Base-by-base conservation (phyloP, 2,113 vertebrate genomes). In the Phoenicopterus ruber region DNA sequence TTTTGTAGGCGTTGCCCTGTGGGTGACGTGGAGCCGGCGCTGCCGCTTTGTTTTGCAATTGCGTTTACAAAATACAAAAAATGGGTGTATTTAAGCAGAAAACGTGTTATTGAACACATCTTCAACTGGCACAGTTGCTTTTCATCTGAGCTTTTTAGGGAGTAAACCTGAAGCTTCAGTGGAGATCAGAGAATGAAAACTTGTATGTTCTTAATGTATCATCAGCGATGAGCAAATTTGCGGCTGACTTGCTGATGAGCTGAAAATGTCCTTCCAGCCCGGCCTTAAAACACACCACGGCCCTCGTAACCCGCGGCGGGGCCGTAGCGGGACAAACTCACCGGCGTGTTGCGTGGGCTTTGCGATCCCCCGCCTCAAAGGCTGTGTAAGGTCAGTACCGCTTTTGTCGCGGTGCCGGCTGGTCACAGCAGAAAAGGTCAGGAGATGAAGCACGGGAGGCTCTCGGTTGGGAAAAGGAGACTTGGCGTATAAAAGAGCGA, bases 261-360 rank as follows among this genome's bases (percentile, higher is more conserved):
- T 73, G 24, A 47, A 47, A 61, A 52, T 2, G 6, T 36, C 58
- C 50, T 76, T 74, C 8, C 57, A 29, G 5, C 67, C 44, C 26
- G 34, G 11, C n/a, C n/a, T 61, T 20, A 3, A 59, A 62, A 55
- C 0, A 3, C 7, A 5, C 19, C 8, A 22, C 40, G 25, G 46
- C 11, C 72, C 58, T 72, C 8, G 0, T 52, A 82, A 55, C 57
- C 67, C 2, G 1, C 0, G 1, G 50, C 5, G 46, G 17, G 78
- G 20, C 34, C 5, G 1, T 82, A 8, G 32, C 1, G 2, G 81
- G 32, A 57, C 47, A 29, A 28, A 15, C n/a, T 71, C n/a, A 55
- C 28, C 3, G 0, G 10, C 5, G 0, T 6, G 9, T 26, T 50
- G 14, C 4, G 0, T 79, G 62, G 62, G 29, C 54, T 76, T 71